These are phyloP conservation scores for Mesochorus sp. DNA, from an alignment of 2,888 invertebrate genomes.

Conservation along the genomic window DNA sequence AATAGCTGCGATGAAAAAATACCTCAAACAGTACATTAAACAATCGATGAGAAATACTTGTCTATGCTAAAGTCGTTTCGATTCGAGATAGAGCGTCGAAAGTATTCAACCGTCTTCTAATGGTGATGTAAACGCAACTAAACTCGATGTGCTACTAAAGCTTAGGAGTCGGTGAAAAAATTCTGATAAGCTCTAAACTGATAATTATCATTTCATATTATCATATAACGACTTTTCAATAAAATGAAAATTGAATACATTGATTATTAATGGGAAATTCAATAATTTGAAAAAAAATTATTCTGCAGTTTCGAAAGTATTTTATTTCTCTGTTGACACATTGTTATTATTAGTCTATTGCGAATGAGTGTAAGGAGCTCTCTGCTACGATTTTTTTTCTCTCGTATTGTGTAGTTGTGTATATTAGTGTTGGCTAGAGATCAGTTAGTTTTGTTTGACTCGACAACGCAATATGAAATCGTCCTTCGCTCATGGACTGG, in stretches of 20 bases:
- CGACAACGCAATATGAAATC: neutral
- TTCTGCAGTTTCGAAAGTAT: neutral
- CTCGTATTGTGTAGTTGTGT: slow-evolving; percentile 22
- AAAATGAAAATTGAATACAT: neutral
- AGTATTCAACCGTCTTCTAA: slow-evolving; percentile 33
- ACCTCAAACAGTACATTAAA: slow-evolving; percentile 62
- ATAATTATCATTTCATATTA: slow-evolving; percentile 2
- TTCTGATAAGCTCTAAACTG: slow-evolving; percentile 38
- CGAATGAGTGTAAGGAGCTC: neutral
- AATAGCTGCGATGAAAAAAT: neutral
- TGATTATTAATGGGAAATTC: neutral
- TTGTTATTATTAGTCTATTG: slow-evolving; percentile 6
- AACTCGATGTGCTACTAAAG: slow-evolving; percentile 12
- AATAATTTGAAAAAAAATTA: neutral
- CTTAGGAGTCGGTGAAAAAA: neutral
- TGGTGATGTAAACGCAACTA: slow-evolving; percentile 42
- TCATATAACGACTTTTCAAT: neutral
- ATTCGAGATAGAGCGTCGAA: neutral
- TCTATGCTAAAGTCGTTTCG: neutral
- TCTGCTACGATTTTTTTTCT: neutral
- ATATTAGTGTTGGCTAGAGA: slow-evolving; percentile 34
- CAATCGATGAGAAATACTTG: neutral
- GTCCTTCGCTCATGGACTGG: slow-evolving; percentile 37
- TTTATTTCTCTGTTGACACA: neutral
- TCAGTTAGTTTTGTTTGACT: slow-evolving; percentile 18